Percentiles rank a stretch among this genome's conserved stretches.
Conservation (phyloP, 1,140 invertebrate species). For the Rhysida immarginata region DNA sequence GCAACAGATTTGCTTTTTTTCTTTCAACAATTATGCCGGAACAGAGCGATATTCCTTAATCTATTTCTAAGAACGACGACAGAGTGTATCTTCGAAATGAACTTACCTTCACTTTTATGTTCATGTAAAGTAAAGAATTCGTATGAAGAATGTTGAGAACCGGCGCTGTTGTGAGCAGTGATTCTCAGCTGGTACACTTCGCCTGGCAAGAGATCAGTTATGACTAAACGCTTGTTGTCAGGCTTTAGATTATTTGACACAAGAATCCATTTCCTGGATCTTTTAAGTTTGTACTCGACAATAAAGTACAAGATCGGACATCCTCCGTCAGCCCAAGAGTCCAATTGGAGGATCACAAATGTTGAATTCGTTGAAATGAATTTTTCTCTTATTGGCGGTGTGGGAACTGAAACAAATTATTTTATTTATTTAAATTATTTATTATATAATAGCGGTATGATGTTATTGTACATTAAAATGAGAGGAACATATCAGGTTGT, state of each 20-base stretch:
- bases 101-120: too few species aligned
- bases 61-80: too few species aligned
- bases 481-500: too few species aligned
- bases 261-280: slow-evolving; percentile 66
- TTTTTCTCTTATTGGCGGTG: slow-evolving; percentile 66
- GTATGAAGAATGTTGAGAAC: too few species aligned
- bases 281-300: slow-evolving; percentile 80
- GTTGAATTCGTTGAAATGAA: slow-evolving; percentile 84
- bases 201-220: slow-evolving; percentile 77
- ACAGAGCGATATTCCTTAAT: too few species aligned
- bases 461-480: neutral
- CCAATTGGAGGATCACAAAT: slow-evolving; percentile 75
- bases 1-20: too few species aligned
- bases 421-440: slow-evolving; percentile 76
- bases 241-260: slow-evolving; percentile 84
- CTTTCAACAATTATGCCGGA: too few species aligned
- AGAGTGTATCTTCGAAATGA: too few species aligned
- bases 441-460: slow-evolving; percentile 21
- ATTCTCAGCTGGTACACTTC: slow-evolving; percentile 74
- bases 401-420: slow-evolving; percentile 49
- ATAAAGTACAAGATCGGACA: slow-evolving; percentile 93
- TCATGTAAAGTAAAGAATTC: too few species aligned
- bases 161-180: too few species aligned
- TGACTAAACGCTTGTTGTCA: slow-evolving; percentile 65
- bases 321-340: slow-evolving; percentile 83